Evolutionary conservation across 2,113 vertebrate genomes (phyloP).

Genomic region (rabbit (Oryctolagus cuniculus)): DNA sequence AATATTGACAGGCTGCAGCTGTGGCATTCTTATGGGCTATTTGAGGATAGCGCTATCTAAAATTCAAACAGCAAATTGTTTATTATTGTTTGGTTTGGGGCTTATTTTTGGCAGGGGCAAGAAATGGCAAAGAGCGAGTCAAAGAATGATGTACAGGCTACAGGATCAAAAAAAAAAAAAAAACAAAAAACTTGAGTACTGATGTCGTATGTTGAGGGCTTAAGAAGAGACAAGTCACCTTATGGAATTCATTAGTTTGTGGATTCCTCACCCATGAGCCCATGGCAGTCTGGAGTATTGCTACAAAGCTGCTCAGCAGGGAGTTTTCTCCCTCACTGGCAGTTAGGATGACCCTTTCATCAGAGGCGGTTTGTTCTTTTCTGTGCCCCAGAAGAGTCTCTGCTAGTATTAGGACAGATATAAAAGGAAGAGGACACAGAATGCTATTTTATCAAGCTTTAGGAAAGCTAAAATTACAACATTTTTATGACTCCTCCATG

Average conservation of each 20-base stretch:
- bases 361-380: neutral
- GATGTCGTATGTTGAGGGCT: neutral
- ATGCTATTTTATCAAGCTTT: neutral
- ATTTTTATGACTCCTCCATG: neutral
- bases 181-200: neutral
- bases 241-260: conserved; percentile 56
- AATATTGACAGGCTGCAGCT: neutral
- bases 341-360: conserved; percentile 26
- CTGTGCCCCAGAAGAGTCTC: neutral
- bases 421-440: neutral
- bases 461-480: neutral
- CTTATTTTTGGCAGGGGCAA: neutral
- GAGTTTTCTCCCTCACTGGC: neutral
- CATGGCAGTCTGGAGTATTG: neutral
- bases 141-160: neutral
- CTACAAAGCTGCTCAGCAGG: neutral
- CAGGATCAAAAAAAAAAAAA: neutral
- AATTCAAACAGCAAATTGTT: conserved; percentile 44
- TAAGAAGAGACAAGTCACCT: conserved; percentile 38
- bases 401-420: neutral
- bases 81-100: neutral
- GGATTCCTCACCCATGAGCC: conserved; percentile 46
- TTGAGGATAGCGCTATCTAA: neutral
- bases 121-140: conserved; percentile 7
- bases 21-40: neutral